Evolutionary conservation across 2,797 vertebrate species (phyloP), one percentile per base, ranked within the genome.

Genomic region (Cuniculus paca): DNA sequence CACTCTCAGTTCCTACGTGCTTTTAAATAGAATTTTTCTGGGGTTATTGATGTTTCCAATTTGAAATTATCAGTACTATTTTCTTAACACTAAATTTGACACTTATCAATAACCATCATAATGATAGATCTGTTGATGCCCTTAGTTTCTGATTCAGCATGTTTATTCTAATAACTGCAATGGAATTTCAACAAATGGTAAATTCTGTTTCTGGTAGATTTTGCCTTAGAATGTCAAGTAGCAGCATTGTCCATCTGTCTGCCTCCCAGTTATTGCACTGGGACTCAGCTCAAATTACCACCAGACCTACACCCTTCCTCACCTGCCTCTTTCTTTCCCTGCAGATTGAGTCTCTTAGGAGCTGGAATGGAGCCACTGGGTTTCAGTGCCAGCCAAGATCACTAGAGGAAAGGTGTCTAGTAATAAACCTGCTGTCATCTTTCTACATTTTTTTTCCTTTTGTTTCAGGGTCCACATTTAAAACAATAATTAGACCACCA

Each of bases 11-110:
- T 92, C 89, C 74, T 34, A 3, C 22, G 20, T 78, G 28, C 65
- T 80, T 92, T 75, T 65, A 89, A 93, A 39, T 36, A 75, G 90
- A 84, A 87, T 84, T 95, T 95, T 90, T 74, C 88, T 90, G 26
- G 52, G 65, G 39, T 48, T 48, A 19, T 48, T 61, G 24, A 17
- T 54, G 70, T 56, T 90, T 63, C 58, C 36, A 50, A 2, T 45
- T 36, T 65, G 42, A 72, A 60, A 72, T 93, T 48, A 85, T n/a
- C 50, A n/a, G n/a, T 91, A 34, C 39, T 78, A 36, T 84, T 91
- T 95, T 93, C 81, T 61, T 81, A 83, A 24, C 11, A 83, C 6
- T 28, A 42, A 83, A 54, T 60, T 26, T 84, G 52, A 24, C 48
- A 74, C 88, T 81, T 82, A 58, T 85, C 56, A 42, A 20, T 58